Evolutionary conservation across 2,113 vertebrate species (phyloP).

Genomic region (Megaceryle maxima): DNA sequence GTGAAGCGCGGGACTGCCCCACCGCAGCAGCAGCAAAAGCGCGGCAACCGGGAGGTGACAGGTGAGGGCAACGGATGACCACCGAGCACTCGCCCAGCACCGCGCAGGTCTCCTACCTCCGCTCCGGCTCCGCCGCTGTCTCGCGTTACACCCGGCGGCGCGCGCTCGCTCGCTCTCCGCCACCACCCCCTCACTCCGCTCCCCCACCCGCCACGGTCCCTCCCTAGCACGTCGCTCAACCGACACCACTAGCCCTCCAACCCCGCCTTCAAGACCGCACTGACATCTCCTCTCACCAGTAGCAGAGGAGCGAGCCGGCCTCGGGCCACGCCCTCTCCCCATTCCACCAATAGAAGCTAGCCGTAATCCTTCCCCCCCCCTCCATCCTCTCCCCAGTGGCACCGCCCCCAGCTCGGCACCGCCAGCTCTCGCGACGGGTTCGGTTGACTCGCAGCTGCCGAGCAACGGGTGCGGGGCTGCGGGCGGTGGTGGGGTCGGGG

Average conservation of each 20-base stretch:
- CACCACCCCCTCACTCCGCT: neutral
- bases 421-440: constrained; percentile 6
- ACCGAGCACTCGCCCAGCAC: neutral
- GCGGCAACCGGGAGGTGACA: neutral
- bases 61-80: neutral
- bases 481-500: rapidly evolving
- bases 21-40: neutral
- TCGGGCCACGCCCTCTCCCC: rapidly evolving
- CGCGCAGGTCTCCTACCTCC: neutral
- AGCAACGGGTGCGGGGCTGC: constrained; percentile 31
- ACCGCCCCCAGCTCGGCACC: neutral
- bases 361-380: rapidly evolving
- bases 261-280: neutral
- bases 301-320: rapidly evolving
- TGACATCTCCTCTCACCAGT: neutral
- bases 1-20: neutral
- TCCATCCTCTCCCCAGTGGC: neutral
- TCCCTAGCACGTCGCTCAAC: neutral
- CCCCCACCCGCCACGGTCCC: constrained; percentile 19
- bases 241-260: neutral
- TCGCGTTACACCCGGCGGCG: neutral
- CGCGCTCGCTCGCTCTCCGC: neutral
- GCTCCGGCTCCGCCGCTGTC: neutral
- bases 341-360: neutral
- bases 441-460: constrained; percentile 47